These are phyloP conservation scores for Troglohyphantes excavatus DNA, from an alignment of 2,888 invertebrate species.

Conservation along the genomic window DNA sequence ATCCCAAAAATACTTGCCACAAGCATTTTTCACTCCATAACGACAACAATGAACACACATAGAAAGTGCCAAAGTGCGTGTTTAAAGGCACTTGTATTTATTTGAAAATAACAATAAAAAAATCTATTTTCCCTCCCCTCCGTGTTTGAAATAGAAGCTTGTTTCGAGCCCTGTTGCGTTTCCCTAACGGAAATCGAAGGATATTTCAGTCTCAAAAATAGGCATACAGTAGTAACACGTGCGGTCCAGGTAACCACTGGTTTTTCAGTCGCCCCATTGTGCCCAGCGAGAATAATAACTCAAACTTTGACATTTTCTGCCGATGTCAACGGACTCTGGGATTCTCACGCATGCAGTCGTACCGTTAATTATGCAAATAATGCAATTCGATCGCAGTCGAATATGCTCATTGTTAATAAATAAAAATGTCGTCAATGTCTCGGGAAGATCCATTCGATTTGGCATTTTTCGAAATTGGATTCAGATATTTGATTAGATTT, in stretches of 20 bases:
- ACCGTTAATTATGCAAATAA: constrained; percentile 1
- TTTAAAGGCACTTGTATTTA: background rate
- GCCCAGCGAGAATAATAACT: background rate
- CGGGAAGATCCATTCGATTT: no score
- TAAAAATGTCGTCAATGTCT: background rate
- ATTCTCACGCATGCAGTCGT: background rate
- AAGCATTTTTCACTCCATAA: no score
- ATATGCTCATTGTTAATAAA: constrained; percentile 4
- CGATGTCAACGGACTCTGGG: constrained; percentile 34
- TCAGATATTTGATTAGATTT: background rate
- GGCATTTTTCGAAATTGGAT: background rate
- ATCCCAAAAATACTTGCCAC: no score
- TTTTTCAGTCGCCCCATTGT: background rate
- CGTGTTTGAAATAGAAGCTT: background rate
- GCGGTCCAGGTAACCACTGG: background rate
- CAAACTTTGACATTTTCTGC: constrained; percentile 31
- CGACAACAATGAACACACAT: no score
- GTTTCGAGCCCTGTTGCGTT: background rate
- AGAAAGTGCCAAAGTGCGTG: background rate
- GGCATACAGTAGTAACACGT: background rate
- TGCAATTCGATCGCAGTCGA: background rate
- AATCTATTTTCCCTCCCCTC: background rate
- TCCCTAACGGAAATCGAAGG: constrained; percentile 26
- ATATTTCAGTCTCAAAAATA: constrained; percentile 12
- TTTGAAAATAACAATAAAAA: background rate